Evolutionary conservation across 2,113 vertebrate species (phyloP), one percentile per base, ranked within the genome.

Genomic region (Corythoichthys intestinalis): DNA sequence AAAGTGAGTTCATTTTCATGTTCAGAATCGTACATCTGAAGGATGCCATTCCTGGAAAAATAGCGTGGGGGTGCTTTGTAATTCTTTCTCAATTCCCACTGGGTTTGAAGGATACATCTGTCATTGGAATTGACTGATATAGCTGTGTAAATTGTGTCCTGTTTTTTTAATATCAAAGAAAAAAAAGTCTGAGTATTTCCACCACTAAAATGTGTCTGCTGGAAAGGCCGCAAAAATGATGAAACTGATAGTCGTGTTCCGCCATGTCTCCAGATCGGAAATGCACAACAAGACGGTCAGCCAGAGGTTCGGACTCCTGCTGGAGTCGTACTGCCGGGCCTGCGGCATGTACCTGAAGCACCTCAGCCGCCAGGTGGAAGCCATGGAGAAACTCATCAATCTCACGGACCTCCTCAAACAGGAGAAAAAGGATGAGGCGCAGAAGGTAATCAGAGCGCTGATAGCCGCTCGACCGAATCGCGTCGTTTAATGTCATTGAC

Each of bases 271-370:
- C 85, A 99, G 96, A 89, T 98, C 96, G 73, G 97, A 99, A 91
- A 99, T 99, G 96, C 97, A 98, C 92, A 98, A 96, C 90, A 99
- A 99, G 90, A 98, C 95, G 0, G 97, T 99, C 66, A 98, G 96
- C 84, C 96, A 98, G 87, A 94, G 97, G 64, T 99, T 99, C 68
- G 97, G 96, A 50, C 92, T 99, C 66, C 94, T 98, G 80, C 88
- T 99, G 90, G 96, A 99, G 82, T 98, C 97, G 11, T 99, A 98
- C 85, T 99, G 96, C 74, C 93, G 96, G 73, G 96, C 96, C 0
- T 99, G 97, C 79, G 97, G 97, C 64, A 98, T 99, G 97, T 99
- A 98, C 84, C 92, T 99, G 78, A 99, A 99, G 81, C 97, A 99
- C 79, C 91, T 99, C 83, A 96, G 96, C 86, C 91, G 96, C 75